Percentiles rank a stretch among this genome's conserved stretches.
Conservation (phyloP, 2,888 invertebrate genomes). For the Lycocerus yunnanus region DNA sequence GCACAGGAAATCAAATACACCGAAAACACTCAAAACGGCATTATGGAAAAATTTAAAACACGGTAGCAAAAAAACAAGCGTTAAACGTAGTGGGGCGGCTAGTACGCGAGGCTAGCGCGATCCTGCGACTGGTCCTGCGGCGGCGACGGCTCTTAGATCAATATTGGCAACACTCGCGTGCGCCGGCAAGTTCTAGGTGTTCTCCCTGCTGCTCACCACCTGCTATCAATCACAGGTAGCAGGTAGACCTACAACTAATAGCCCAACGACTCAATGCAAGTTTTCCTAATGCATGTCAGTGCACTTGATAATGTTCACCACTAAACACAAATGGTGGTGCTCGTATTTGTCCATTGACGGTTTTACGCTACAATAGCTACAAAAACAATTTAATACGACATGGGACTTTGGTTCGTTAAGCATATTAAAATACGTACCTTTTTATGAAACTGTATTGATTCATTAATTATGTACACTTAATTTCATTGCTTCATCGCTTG, state of each 20-base stretch:
- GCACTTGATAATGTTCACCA: slow-evolving; percentile 3
- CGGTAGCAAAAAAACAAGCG: slow-evolving; percentile 33
- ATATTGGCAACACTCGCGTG: slow-evolving; percentile 50
- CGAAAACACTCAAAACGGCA: slow-evolving; percentile 37
- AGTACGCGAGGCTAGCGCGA: slow-evolving; percentile 43
- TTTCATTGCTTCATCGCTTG: neutral
- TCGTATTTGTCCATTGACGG: neutral
- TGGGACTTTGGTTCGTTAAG: neutral
- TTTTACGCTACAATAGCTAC: neutral
- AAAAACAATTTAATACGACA: neutral
- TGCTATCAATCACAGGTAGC: slow-evolving; percentile 31
- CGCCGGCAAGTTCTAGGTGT: slow-evolving; percentile 33
- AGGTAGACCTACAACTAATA: slow-evolving; percentile 6
- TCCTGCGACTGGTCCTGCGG: slow-evolving; percentile 52
- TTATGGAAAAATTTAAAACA: slow-evolving; percentile 37
- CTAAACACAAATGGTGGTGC: neutral
- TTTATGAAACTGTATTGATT: neutral
- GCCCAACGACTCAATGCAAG: slow-evolving; percentile 6
- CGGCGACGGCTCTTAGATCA: slow-evolving; percentile 48
- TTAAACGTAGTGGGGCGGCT: slow-evolving; percentile 31
- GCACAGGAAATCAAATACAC: slow-evolving; percentile 25
- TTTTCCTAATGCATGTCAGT: slow-evolving; percentile 17
- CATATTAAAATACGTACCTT: neutral
- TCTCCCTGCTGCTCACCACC: slow-evolving; percentile 35
- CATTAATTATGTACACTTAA: neutral